Conservation (phyloP, 2,888 invertebrate genomes). For the Trachelus iudaicus region DNA sequence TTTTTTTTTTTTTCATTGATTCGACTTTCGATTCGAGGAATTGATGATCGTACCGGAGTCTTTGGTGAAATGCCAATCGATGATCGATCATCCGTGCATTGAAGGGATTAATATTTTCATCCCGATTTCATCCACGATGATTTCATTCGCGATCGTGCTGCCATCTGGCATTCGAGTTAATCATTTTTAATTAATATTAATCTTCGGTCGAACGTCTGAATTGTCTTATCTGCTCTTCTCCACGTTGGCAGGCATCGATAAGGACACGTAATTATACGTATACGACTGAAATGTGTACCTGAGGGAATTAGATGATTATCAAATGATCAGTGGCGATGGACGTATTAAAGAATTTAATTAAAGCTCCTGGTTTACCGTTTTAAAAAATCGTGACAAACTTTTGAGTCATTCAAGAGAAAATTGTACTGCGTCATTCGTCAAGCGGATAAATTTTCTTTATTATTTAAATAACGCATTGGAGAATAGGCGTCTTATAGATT, state of each 20-base stretch:
- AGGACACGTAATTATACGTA: background rate
- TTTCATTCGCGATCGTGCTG: background rate
- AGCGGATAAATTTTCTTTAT: background rate
- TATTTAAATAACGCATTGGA: background rate
- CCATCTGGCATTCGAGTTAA: conserved; percentile 3
- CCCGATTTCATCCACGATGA: background rate
- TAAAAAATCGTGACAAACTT: background rate
- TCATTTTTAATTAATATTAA: conserved; percentile 42
- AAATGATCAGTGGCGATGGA: background rate
- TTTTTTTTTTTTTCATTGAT: background rate
- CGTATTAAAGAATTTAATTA: background rate
- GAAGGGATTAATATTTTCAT: background rate
- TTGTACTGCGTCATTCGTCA: background rate
- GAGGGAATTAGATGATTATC: background rate
- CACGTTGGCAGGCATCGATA: background rate
- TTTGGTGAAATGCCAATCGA: no score
- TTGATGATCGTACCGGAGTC: no score
- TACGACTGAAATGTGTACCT: background rate
- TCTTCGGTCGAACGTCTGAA: conserved; percentile 29
- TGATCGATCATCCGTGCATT: background rate
- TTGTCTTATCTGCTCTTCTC: conserved; percentile 15
- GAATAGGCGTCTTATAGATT: background rate
- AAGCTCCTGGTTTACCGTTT: background rate
- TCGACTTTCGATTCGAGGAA: background rate
- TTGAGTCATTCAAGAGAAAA: background rate